These are phyloP conservation scores for Acleris literana DNA, from an alignment of 2,888 invertebrate species.

Conservation along the genomic window DNA sequence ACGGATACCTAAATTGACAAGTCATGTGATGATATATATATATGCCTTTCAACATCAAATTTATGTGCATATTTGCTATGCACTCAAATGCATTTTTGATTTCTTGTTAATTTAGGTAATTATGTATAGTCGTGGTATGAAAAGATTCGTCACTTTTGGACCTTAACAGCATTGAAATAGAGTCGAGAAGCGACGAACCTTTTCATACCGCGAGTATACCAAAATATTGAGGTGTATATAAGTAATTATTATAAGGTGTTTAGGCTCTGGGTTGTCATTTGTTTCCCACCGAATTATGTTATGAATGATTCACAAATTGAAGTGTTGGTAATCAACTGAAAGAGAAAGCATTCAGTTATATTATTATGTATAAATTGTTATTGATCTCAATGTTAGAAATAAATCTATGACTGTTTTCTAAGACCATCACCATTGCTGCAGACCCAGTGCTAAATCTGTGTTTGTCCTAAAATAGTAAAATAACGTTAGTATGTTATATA, in stretches of 20 bases:
- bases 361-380: slow-evolving; percentile 29
- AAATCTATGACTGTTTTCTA: slow-evolving; percentile 4
- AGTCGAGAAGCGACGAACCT: too few species aligned
- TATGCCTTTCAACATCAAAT: too few species aligned
- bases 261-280: slow-evolving; percentile 1
- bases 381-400: slow-evolving; percentile 35
- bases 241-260: neutral
- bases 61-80: too few species aligned
- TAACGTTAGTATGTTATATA: neutral
- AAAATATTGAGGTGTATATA: too few species aligned
- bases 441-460: slow-evolving; percentile 6
- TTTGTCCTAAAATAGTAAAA: neutral
- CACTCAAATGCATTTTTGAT: too few species aligned
- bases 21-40: neutral
- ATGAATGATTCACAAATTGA: slow-evolving; percentile 15
- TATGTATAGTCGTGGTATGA: too few species aligned
- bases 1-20: neutral
- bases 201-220: too few species aligned
- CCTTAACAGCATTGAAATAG: too few species aligned
- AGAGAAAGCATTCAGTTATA: slow-evolving; percentile 18
- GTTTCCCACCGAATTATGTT: slow-evolving; percentile 29
- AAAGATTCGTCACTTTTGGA: too few species aligned
- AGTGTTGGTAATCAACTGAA: slow-evolving; percentile 7
- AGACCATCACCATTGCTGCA: slow-evolving; percentile 1
- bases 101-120: too few species aligned